Percentiles rank a stretch among this genome's conserved stretches.
phyloP scores from a whole-genome alignment of 2,888 invertebrate genomes.

The Hipparchia semele region DNA sequence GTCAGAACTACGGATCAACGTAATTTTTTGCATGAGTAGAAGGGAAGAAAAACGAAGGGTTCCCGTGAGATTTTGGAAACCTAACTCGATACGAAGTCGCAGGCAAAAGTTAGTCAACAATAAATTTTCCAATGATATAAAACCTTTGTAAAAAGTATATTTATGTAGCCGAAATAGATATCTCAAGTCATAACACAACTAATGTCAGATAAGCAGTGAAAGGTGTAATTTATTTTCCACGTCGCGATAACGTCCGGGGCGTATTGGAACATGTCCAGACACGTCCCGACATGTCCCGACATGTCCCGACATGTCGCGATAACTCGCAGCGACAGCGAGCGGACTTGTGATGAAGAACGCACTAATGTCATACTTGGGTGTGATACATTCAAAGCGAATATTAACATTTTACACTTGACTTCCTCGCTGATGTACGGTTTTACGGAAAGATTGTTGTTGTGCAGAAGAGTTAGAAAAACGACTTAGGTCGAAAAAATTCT shows the following conservation, averaged over 20 bases:
- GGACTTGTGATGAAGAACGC: background rate
- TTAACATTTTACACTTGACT: background rate
- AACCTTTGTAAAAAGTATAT: too few species aligned
- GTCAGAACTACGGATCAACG: too few species aligned
- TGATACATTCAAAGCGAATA: background rate
- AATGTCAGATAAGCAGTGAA: slow-evolving; percentile 18
- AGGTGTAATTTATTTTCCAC: slow-evolving; percentile 29
- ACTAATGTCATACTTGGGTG: background rate
- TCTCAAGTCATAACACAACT: background rate
- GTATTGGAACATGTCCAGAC: slow-evolving; percentile 30
- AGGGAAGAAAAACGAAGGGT: too few species aligned
- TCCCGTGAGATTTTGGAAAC: too few species aligned
- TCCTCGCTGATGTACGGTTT: too few species aligned
- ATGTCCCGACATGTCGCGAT: background rate
- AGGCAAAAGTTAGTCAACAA: too few species aligned
- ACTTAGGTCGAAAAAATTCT: too few species aligned
- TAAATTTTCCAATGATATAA: too few species aligned
- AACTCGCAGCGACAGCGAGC: background rate
- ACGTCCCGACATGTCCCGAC: background rate
- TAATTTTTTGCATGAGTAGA: too few species aligned
- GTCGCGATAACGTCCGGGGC: slow-evolving; percentile 28
- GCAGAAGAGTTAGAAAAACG: too few species aligned
- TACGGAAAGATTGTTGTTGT: too few species aligned
- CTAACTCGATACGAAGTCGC: too few species aligned
- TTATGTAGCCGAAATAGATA: background rate